Conservation (phyloP, 37 sponge, comb jelly and placozoan genomes). For the Hexactinellida sp. region DNA sequence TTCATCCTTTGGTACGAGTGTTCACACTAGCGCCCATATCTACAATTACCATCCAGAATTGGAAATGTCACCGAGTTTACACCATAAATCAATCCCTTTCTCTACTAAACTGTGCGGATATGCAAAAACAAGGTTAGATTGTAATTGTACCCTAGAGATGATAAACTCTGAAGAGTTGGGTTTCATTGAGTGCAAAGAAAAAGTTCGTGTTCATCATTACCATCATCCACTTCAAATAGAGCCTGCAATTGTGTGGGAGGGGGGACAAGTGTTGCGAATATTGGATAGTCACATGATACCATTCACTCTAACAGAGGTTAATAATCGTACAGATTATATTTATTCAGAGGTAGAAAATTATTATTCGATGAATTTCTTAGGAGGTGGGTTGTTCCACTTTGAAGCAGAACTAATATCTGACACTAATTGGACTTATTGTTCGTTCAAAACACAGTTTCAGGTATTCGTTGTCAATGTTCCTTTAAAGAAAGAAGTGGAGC, state of each 20-base stretch:
- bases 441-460: not conserved
- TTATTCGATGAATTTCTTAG: not conserved
- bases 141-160: not conserved
- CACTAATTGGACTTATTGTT: not conserved
- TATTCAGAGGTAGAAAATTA: not conserved
- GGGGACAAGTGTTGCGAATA: not conserved
- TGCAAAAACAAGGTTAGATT: not conserved
- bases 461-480: not conserved
- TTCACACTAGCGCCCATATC: not conserved
- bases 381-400: not conserved
- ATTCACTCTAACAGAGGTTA: not conserved
- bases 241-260: not conserved
- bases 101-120: not conserved
- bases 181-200: not conserved
- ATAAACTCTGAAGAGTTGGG: not conserved
- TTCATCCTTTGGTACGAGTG: not conserved
- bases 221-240: not conserved
- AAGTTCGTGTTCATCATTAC: not conserved
- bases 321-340: slow-evolving; percentile 2
- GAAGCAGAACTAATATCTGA: not conserved
- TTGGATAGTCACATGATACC: not conserved
- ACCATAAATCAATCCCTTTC: not conserved
- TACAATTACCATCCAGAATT: slow-evolving; percentile 11
- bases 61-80: not conserved
- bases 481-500: not conserved